These are phyloP conservation scores for Neotragus moschatus DNA, from an alignment of 2,113 vertebrate species.

Conservation along the genomic window DNA sequence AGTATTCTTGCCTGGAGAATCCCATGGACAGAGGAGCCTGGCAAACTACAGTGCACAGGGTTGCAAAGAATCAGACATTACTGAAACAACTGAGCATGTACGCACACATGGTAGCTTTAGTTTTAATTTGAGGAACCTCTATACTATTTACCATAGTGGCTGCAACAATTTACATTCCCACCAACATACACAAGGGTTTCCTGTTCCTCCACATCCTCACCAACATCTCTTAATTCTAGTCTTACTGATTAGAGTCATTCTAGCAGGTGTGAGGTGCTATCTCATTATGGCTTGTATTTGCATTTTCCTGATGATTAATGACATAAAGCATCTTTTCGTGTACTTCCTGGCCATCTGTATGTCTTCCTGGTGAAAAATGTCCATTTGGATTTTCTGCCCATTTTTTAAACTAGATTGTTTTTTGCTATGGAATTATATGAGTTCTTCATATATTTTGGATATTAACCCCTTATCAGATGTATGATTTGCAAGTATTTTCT, in stretches of 20 bases:
- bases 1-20: background rate
- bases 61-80: background rate
- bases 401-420: background rate
- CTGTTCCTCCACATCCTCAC: background rate
- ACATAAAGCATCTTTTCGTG: background rate
- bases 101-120: background rate
- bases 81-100: background rate
- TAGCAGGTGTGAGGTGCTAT: background rate
- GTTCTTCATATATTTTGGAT: background rate
- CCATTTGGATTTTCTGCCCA: background rate
- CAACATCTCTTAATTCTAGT: background rate
- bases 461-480: background rate
- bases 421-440: background rate
- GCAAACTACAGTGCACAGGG: background rate
- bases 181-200: background rate
- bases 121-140: background rate
- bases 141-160: background rate
- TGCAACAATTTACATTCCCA: background rate
- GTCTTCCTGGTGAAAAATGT: background rate
- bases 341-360: background rate
- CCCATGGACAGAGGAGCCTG: background rate
- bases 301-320: background rate
- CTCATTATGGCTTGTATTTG: background rate
- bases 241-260: background rate
- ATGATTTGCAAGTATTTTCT: background rate